Base-by-base conservation (phyloP, 2,113 vertebrate species). In the Entosphenus tridentatus region DNA sequence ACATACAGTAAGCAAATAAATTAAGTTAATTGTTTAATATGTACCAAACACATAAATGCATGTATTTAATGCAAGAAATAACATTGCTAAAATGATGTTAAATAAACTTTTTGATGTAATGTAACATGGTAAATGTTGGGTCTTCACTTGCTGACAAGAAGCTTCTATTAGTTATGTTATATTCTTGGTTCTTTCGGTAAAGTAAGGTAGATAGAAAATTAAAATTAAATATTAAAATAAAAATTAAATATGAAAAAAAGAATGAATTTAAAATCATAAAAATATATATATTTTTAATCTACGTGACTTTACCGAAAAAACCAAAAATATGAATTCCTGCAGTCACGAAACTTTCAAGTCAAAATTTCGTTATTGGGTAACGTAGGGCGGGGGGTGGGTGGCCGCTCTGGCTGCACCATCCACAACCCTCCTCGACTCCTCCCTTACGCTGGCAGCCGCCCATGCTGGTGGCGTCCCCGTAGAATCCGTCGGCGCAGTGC, bases 371-470 rank as follows among this genome's bases (percentile, higher is more conserved):
- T 21, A 21, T 21, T 3, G 21, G 39, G 39, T 39, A 39, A 39
- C 39, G 39, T 39, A 39, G 39, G 39, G 39, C 55, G 14, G 56
- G 16, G 16, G n/a, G 21, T 69, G 55, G 16, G 56, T 11, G 57
- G 62, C 11, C 9, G n/a, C 21, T n/a, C 62, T 67, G 11, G 62
- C n/a, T 21, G 8, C 3, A 11, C 62, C 62, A 67, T 67, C 8
- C n/a, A 67, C 62, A 21, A 3, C n/a, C 10, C 62, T 2, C n/a
- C 62, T 11, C 21, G n/a, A 67, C 14, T 55, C 14, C 14, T 14
- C 12, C 73, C 82, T 79, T 76, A 97, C 92, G 81, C 2, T 1
- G 78, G 74, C 92, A 97, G 71, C 80, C 81, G 72, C 87, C 96
- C 9, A 75, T 76, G 0, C 55, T 70, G 68, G 89, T 72, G 0